Evolutionary conservation across 2,888 invertebrate species (phyloP), one percentile per base, ranked within the genome.

Genomic region (Euphydryas editha): DNA sequence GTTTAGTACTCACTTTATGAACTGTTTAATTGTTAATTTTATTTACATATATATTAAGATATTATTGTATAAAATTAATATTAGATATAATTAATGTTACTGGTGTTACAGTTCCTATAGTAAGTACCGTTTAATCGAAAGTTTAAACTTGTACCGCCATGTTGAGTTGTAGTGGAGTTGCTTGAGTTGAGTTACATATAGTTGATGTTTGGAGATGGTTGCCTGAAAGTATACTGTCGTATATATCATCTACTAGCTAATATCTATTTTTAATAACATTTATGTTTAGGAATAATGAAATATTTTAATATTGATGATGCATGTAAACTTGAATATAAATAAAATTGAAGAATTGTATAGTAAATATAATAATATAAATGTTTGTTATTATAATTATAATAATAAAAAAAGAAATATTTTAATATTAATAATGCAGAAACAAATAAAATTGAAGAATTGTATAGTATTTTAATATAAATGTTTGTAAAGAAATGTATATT

Each of bases 81-180:
- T 15, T 15, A n/a, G n/a, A n/a, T n/a, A 24, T 24, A 24, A 20
- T 15, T 8, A n/a, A 13, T 39, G 20, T 57, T 39, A 42, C 39
- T 20, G 39, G 20, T 20, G 39, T 63, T 30, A 63, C 65, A 68
- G 65, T 62, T 67, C 65, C 24, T 62, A 65, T 54, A 70, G 62
- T 61, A 65, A 68, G 70, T 68, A 70, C 68, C 65, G 30, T 62
- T 62, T 47, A 61, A 61, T 59, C 42, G 47, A 55, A 21, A 46
- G 20, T 61, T 60, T 67, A 73, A 61, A 75, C 78, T 83, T 88
- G 86, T 89, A 90, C 90, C 90, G 86, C 85, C 76, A 83, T 85
- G 81, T 82, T 81, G 75, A 83, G 78, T 79, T 81, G 85, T 79
- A 78, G 81, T 80, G 74, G 79, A 77, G 80, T 83, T 84, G 83